These are phyloP conservation scores for Drosophila testacea DNA, from an alignment of 2,888 invertebrate genomes.

Conservation along the genomic window DNA sequence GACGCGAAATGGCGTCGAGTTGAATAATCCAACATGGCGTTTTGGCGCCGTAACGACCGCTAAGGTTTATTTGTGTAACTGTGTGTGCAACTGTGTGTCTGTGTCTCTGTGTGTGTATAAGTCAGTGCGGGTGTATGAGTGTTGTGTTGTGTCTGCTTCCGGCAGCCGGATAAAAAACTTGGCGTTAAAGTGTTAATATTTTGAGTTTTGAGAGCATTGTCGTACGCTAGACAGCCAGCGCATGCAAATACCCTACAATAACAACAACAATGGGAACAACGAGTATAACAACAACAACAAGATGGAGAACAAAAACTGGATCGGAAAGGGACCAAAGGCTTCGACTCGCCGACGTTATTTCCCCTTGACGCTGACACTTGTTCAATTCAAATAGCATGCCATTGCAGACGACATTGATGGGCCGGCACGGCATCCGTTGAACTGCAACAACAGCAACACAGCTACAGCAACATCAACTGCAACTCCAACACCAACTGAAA, in stretches of 20 bases:
- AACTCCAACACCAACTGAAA: slow-evolving; percentile 8
- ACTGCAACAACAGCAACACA: slow-evolving; percentile 26
- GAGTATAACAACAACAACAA: slow-evolving; percentile 18
- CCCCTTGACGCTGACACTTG: slow-evolving; percentile 79
- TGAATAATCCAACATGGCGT: slow-evolving; percentile 80
- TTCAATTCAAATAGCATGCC: slow-evolving; percentile 81
- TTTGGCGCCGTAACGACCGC: slow-evolving; percentile 73
- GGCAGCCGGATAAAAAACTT: slow-evolving; percentile 80
- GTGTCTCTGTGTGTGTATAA: background rate
- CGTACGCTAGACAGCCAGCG: slow-evolving; percentile 54
- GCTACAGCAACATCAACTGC: background rate
- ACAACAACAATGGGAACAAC: slow-evolving; percentile 4
- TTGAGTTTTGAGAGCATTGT: slow-evolving; percentile 79
- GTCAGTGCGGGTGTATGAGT: slow-evolving; percentile 28
- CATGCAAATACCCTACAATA: slow-evolving; percentile 61
- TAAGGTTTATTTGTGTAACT: slow-evolving; percentile 50
- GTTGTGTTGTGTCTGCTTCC: slow-evolving; percentile 78
- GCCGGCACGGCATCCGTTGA: slow-evolving; percentile 74
- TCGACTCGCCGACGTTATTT: slow-evolving; percentile 47
- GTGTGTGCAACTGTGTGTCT: slow-evolving; percentile 9
- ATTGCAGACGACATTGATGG: slow-evolving; percentile 72
- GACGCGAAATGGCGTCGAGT: slow-evolving; percentile 81
- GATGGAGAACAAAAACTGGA: background rate
- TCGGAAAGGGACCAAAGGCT: slow-evolving; percentile 21
- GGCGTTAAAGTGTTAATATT: slow-evolving; percentile 79